phyloP scores from a whole-genome alignment of 2,797 vertebrate species.

The Etheostoma nigrum region DNA sequence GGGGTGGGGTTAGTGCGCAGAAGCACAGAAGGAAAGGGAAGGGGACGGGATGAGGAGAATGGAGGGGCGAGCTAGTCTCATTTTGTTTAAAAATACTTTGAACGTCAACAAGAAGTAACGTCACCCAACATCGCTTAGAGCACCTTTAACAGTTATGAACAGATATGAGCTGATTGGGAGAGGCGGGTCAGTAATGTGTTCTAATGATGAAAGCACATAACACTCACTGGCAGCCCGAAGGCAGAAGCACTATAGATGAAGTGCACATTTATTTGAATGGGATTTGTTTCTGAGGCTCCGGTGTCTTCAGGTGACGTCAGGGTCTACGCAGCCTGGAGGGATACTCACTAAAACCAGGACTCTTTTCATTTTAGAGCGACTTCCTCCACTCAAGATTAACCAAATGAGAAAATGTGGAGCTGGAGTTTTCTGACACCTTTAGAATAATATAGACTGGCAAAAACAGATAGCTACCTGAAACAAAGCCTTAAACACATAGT shows the following conservation, averaged over 20 bases:
- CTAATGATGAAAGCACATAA: slow-evolving; percentile 24
- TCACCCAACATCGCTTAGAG: no score
- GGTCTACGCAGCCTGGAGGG: not conserved
- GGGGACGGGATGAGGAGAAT: no score
- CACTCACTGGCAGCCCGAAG: not conserved
- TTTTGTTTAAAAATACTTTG: no score
- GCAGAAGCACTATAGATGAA: not conserved
- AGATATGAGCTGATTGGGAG: slow-evolving; percentile 33
- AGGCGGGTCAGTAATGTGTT: slow-evolving; percentile 34
- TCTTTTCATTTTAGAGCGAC: not conserved
- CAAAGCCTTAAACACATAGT: no score
- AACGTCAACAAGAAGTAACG: no score
- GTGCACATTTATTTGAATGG: not conserved
- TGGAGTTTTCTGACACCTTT: not conserved
- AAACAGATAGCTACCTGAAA: not conserved
- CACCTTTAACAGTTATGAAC: not conserved
- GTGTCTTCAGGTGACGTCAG: slow-evolving; percentile 8
- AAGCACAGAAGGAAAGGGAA: no score
- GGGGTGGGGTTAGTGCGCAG: no score
- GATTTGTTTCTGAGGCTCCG: slow-evolving; percentile 6
- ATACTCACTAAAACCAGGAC: not conserved
- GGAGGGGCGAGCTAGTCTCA: no score
- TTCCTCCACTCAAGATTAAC: not conserved
- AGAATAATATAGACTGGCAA: not conserved
- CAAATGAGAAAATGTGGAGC: not conserved